Evolutionary conservation across 92 coral and sea anemone genomes (phyloP).

Genomic region (Bergia sp.): DNA sequence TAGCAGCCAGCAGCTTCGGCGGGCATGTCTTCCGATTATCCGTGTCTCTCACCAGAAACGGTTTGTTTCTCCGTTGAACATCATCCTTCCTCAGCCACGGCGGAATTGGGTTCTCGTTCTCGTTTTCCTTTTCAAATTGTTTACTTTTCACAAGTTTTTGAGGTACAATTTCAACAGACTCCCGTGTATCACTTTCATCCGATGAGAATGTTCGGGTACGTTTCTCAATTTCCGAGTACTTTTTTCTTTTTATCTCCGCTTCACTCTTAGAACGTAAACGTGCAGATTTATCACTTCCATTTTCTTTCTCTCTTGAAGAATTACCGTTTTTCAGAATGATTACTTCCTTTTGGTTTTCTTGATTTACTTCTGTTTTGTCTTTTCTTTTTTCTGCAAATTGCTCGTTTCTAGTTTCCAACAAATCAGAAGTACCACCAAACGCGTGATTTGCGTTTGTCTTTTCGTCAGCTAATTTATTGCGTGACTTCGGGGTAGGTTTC

Average conservation of each 20-base stretch:
- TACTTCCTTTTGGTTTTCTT: conserved; percentile 6
- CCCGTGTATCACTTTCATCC: not conserved
- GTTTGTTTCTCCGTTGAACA: conserved; percentile 10
- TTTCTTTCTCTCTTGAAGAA: not conserved
- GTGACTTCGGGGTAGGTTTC: conserved; percentile 19
- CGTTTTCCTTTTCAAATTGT: conserved; percentile 13
- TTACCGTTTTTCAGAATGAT: not conserved
- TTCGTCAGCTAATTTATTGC: conserved; percentile 18
- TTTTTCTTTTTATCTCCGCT: not conserved
- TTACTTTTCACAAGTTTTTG: not conserved
- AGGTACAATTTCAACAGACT: conserved; percentile 11
- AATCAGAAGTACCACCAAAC: not conserved
- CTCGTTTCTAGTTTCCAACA: not conserved
- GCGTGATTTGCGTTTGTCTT: not conserved
- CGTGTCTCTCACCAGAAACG: conserved; percentile 18
- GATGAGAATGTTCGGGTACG: not conserved
- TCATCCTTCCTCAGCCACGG: not conserved
- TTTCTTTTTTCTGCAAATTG: not conserved
- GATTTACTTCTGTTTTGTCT: not conserved
- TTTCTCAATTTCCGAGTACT: not conserved
- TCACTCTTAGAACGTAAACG: not conserved
- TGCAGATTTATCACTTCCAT: not conserved
- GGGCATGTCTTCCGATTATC: conserved; percentile 21
- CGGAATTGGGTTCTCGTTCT: not conserved
- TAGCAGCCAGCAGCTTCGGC: conserved; percentile 8